phyloP scores from a whole-genome alignment of 2,113 vertebrate genomes.

The Abramis brama region DNA sequence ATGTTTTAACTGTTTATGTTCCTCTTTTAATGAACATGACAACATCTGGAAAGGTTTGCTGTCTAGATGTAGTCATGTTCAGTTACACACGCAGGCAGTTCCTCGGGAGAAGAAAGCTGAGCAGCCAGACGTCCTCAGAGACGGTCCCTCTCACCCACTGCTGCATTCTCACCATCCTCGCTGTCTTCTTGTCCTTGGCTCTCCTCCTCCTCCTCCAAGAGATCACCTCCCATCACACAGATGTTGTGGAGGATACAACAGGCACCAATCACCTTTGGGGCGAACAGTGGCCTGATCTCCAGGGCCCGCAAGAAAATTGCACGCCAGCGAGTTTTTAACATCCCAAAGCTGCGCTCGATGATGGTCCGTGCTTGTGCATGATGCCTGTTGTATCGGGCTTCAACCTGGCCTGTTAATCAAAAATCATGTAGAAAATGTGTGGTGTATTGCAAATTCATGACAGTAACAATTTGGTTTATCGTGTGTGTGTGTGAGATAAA shows the following conservation, averaged over 20 bases:
- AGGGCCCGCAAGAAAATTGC: slow-evolving; percentile 30
- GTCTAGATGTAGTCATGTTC: background rate
- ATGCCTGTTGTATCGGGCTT: background rate
- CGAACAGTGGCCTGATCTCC: slow-evolving; percentile 29
- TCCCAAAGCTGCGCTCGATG: slow-evolving; percentile 1
- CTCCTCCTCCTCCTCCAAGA: slow-evolving; percentile 12
- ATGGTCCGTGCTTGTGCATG: slow-evolving; percentile 13
- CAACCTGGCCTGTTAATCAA: background rate
- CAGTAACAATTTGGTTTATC: background rate
- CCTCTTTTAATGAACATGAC: no score
- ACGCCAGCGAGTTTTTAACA: slow-evolving; percentile 10
- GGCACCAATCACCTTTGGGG: slow-evolving; percentile 27
- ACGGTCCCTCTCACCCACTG: background rate
- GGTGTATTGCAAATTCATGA: background rate
- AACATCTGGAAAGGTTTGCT: no score
- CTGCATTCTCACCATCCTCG: background rate
- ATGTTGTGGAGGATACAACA: slow-evolving; percentile 41
- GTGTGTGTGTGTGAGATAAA: background rate
- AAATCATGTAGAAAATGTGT: background rate
- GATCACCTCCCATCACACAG: background rate
- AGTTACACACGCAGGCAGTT: background rate
- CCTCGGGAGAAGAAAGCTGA: background rate
- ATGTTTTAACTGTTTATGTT: no score
- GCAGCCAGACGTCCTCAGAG: background rate
- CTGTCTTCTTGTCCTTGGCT: background rate